Evolutionary conservation across 1,140 invertebrate species (phyloP).

Genomic region (Mactra quadrangularis): DNA sequence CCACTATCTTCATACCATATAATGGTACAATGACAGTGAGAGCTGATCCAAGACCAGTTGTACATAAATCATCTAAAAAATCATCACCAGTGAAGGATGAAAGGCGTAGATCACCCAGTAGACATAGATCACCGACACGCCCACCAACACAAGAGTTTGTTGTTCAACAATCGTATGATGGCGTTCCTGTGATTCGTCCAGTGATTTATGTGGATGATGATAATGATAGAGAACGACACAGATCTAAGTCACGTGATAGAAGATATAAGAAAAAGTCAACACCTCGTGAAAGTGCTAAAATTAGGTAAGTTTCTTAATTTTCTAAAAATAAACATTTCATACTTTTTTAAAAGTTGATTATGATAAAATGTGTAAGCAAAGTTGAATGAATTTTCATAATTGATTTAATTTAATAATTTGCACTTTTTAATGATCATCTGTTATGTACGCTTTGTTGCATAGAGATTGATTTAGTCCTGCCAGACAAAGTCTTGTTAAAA

Average conservation of each 20-base stretch:
- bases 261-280: constrained; percentile 25
- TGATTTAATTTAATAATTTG: too few species aligned
- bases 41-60: constrained; percentile 35
- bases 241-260: constrained; percentile 44
- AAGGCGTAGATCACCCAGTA: neutral
- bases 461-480: too few species aligned
- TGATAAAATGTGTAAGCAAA: too few species aligned
- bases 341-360: neutral
- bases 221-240: constrained; percentile 14
- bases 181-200: constrained; percentile 44
- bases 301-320: constrained; percentile 8
- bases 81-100: neutral
- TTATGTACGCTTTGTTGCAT: too few species aligned
- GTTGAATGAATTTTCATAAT: too few species aligned
- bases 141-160: constrained; percentile 35
- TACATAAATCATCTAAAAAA: constrained; percentile 19
- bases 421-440: too few species aligned
- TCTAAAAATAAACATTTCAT: neutral
- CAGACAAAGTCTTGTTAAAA: too few species aligned
- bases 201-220: constrained; percentile 53
- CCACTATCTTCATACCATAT: constrained; percentile 37
- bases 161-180: constrained; percentile 51
- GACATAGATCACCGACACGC: constrained; percentile 10
- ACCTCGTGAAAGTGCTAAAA: neutral
- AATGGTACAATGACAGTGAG: constrained; percentile 32